Evolutionary conservation across 2,113 vertebrate genomes (phyloP).

Genomic region (Polypterus senegalus): DNA sequence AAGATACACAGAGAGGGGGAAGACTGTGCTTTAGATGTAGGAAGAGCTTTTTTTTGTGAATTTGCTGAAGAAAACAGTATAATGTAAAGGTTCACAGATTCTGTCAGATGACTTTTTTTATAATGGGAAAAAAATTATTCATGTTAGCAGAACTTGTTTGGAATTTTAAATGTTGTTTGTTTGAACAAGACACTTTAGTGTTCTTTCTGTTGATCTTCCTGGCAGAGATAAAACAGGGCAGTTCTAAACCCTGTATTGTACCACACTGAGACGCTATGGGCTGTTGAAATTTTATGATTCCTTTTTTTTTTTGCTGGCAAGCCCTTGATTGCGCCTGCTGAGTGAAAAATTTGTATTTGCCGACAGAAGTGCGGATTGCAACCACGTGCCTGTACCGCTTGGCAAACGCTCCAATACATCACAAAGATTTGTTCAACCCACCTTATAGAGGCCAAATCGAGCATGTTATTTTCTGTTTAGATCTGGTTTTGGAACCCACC

Average conservation of each 20-base stretch:
- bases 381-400: constrained; percentile 53
- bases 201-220: constrained; percentile 39
- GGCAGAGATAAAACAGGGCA: constrained; percentile 66
- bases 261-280: constrained; percentile 65
- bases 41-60: no score
- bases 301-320: constrained; percentile 49
- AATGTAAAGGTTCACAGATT: no score
- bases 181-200: constrained; percentile 12
- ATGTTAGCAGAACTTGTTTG: constrained; percentile 29
- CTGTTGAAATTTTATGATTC: constrained; percentile 68
- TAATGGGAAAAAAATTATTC: constrained; percentile 14
- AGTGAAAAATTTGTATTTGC: constrained; percentile 86
- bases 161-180: constrained; percentile 26
- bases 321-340: constrained; percentile 64
- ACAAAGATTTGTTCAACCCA: constrained; percentile 61
- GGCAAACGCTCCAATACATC: constrained; percentile 74
- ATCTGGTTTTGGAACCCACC: constrained; percentile 67
- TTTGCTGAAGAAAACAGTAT: no score
- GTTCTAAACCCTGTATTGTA: constrained; percentile 58
- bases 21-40: no score
- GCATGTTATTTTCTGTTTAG: constrained; percentile 83
- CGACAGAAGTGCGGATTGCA: constrained; percentile 63
- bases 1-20: no score
- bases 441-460: constrained; percentile 70
- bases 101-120: not conserved